Conservation (phyloP, 2,888 invertebrate species). For the Lithophane leautieri region DNA sequence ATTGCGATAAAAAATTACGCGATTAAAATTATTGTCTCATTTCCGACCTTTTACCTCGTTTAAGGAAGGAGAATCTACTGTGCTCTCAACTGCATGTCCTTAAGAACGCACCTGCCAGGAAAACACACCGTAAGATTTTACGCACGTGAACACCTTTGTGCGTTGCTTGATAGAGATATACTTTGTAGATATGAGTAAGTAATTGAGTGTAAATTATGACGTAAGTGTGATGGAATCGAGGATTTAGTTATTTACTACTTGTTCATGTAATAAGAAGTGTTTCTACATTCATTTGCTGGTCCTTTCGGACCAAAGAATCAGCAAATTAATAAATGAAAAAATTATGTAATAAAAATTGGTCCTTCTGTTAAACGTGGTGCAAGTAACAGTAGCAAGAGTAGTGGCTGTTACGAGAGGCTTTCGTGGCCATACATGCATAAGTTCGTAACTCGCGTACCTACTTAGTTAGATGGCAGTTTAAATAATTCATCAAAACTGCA, state of each 20-base stretch:
- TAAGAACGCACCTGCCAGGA: constrained; percentile 32
- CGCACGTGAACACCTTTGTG: constrained; percentile 22
- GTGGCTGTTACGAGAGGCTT: not conserved
- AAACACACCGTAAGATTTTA: constrained; percentile 44
- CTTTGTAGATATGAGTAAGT: not conserved
- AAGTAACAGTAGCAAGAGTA: not conserved
- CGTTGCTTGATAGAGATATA: constrained; percentile 5
- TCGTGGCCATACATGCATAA: not conserved
- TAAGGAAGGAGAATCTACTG: constrained; percentile 13
- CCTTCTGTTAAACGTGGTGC: not conserved
- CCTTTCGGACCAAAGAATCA: not conserved
- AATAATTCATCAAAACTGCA: not conserved
- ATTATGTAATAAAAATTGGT: not conserved
- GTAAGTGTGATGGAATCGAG: not conserved
- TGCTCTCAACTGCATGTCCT: constrained; percentile 13
- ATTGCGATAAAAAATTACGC: no score
- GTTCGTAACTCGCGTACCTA: not conserved
- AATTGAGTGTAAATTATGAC: not conserved
- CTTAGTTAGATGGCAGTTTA: not conserved
- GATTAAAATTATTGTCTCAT: constrained; percentile 5
- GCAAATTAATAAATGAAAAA: no score
- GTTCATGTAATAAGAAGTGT: not conserved
- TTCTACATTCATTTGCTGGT: not conserved
- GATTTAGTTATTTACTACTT: not conserved
- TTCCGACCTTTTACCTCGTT: not conserved